A percentile compares a stretch with the other conserved stretches of the same genome.
phyloP scores from a whole-genome alignment of 2,888 invertebrate species.

The Ochropacha duplaris region DNA sequence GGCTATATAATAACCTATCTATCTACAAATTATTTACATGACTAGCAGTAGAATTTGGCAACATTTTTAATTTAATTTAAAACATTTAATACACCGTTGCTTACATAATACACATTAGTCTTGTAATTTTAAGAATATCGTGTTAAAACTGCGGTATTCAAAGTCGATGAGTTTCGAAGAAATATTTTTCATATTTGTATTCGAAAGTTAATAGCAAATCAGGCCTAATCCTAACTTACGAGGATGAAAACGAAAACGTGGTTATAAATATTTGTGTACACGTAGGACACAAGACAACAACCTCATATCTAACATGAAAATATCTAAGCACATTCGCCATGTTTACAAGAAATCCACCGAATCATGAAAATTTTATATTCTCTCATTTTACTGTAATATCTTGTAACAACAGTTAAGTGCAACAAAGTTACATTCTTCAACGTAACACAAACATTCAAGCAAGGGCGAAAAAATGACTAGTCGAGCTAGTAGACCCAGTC shows the following conservation, averaged over 20 bases:
- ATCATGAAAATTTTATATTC: too few species aligned
- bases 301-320: too few species aligned
- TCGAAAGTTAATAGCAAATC: not conserved
- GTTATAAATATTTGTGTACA: not conserved
- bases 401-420: not conserved
- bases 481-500: too few species aligned
- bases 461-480: too few species aligned
- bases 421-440: not conserved
- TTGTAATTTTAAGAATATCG: not conserved
- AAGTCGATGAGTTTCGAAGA: not conserved
- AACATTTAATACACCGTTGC: slow-evolving; percentile 1
- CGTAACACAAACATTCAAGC: not conserved
- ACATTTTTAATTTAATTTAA: slow-evolving; percentile 26
- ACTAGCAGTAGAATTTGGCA: slow-evolving; percentile 64
- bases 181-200: not conserved
- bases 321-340: not conserved
- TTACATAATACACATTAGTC: not conserved
- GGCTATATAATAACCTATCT: slow-evolving; percentile 63
- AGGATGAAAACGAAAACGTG: not conserved
- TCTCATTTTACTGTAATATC: too few species aligned
- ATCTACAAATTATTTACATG: slow-evolving; percentile 72
- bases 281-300: not conserved
- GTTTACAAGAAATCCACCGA: not conserved
- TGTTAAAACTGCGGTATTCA: not conserved
- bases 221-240: not conserved